Base-by-base conservation (phyloP, 2,113 vertebrate species). In the Glaucomys volans region DNA sequence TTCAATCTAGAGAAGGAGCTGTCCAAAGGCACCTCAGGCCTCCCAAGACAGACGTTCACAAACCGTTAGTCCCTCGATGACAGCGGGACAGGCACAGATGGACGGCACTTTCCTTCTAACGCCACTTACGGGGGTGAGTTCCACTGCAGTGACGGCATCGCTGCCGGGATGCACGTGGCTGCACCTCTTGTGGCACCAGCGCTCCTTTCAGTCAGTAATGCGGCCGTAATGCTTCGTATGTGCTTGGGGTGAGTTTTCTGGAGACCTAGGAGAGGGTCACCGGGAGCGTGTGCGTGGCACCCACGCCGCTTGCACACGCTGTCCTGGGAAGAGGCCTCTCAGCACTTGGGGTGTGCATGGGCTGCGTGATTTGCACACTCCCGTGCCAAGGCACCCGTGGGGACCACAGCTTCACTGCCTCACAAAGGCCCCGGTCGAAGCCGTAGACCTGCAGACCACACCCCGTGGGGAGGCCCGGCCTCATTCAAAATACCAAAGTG, bases 261-360 rank as follows among this genome's bases (percentile, higher is more conserved):
- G 67, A 96, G 91, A 81, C 64, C 59, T 93, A 86, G 28, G 17
- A 75, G 62, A 24, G 11, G 57, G 24, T 42, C 13, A 12, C 59
- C 52, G 12, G 0, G 77, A 2, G 92, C 66, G 94, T 97, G 95
- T 85, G 94, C 96, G 92, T 97, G 12, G 42, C 32, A 94, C 95
- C 88, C 72, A 6, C 16, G 71, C 89, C 2, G 8, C 3, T 59
- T 1, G 37, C 74, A 96, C 59, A 82, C 76, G 85, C 97, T 96
- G 7, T 47, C 44, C n/a, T n/a, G n/a, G n/a, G n/a, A n/a, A n/a
- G n/a, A n/a, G n/a, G n/a, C n/a, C n/a, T n/a, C n/a, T n/a, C n/a
- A n/a, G n/a, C n/a, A n/a, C n/a, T n/a, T n/a, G n/a, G n/a, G n/a
- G n/a, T n/a, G n/a, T 8, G 7, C 5, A 9, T 47, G 44, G 44